Evolutionary conservation across 2,797 vertebrate species (phyloP).

Genomic region (Betta splendens): DNA sequence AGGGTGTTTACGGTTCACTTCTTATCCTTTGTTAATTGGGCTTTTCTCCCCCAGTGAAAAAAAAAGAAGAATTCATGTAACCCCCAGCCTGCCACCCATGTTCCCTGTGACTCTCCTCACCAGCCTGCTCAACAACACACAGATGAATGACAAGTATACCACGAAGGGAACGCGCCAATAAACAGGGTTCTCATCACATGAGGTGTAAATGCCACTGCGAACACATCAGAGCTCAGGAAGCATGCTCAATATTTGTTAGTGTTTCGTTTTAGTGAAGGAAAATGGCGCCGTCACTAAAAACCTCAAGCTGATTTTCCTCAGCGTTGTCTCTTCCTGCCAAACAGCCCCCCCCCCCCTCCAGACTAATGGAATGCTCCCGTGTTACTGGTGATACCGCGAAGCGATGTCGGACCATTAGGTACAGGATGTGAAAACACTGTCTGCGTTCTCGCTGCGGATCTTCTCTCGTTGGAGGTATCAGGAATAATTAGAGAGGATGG

Average conservation of each 20-base stretch:
- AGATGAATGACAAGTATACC: constrained; percentile 53
- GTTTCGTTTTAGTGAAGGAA: neutral
- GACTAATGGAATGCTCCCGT: no score
- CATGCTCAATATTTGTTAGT: neutral
- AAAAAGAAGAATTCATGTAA: constrained; percentile 74
- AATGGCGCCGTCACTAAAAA: no score
- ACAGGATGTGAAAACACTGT: constrained; percentile 57
- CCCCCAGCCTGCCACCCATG: constrained; percentile 74
- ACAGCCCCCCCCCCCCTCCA: no score
- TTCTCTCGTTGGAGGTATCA: constrained; percentile 63
- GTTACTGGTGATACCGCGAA: constrained; percentile 31
- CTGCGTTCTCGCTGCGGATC: constrained; percentile 40
- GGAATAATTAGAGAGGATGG: constrained; percentile 69
- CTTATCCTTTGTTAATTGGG: constrained; percentile 88
- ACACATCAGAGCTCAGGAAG: neutral
- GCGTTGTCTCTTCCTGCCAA: neutral
- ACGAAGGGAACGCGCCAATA: constrained; percentile 42
- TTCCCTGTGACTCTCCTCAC: constrained; percentile 62
- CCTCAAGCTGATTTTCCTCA: no score
- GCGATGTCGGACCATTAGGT: constrained; percentile 42
- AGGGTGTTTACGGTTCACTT: constrained; percentile 87
- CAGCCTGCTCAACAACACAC: constrained; percentile 52
- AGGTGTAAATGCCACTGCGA: neutral
- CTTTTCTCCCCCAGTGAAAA: constrained; percentile 76
- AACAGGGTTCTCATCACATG: constrained; percentile 10